Conservation (phyloP, 2,888 invertebrate species). For the Callimorpha dominula region DNA sequence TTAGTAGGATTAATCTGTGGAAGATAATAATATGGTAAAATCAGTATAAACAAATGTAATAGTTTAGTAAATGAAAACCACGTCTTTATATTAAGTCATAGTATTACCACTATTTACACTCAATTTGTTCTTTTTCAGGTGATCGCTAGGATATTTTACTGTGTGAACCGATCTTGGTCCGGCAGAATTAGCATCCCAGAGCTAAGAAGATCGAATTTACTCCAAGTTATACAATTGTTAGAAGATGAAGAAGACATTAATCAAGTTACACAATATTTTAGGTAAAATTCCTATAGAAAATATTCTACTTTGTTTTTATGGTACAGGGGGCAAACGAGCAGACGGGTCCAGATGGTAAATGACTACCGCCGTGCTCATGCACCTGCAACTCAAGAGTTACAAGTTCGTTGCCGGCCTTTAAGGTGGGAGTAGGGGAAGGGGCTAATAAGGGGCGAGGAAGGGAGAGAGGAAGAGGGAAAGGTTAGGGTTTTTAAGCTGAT, state of each 20-base stretch:
- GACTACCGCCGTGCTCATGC: no score
- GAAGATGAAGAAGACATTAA: slow-evolving; percentile 99
- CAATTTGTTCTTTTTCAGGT: slow-evolving; percentile 87
- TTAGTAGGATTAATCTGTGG: no score
- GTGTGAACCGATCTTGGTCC: slow-evolving; percentile 98
- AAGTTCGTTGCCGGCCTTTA: no score
- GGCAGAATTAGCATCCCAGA: slow-evolving; percentile 96
- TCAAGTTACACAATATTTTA: slow-evolving; percentile 94
- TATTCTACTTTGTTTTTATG: no score
- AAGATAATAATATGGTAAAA: not conserved
- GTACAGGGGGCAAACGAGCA: no score
- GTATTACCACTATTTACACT: not conserved
- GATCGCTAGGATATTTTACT: slow-evolving; percentile 98
- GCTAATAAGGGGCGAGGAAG: no score
- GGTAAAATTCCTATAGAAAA: slow-evolving; percentile 57
- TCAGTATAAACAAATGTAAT: not conserved
- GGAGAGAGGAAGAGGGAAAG: no score
- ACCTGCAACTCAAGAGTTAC: no score
- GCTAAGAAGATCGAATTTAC: slow-evolving; percentile 95
- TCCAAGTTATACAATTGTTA: slow-evolving; percentile 92
- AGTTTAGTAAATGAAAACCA: not conserved
- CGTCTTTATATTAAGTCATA: not conserved
- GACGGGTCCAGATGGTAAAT: no score
- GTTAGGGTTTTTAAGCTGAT: no score
- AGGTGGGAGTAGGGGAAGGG: no score